Evolutionary conservation across 2,797 vertebrate species (phyloP).

Genomic region (Neosilurus mollespiculum): DNA sequence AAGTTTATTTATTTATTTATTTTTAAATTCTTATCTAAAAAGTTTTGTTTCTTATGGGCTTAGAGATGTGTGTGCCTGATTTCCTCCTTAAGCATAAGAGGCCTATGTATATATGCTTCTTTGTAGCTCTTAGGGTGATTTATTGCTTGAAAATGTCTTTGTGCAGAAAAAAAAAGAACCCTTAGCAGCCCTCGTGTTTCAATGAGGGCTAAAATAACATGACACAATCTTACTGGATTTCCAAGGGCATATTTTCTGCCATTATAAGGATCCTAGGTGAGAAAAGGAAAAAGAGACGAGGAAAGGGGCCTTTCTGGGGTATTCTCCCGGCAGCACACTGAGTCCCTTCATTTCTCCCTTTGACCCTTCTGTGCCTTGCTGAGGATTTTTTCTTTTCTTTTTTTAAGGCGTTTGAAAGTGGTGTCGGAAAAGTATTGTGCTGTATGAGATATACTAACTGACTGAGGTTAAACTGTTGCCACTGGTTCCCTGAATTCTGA

Average conservation of each 20-base stretch:
- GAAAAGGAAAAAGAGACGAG: slow-evolving; percentile 22
- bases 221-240: slow-evolving; percentile 68
- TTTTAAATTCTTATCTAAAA: background rate
- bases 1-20: background rate
- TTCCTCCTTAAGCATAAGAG: background rate
- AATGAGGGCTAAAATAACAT: slow-evolving; percentile 70
- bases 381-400: slow-evolving; percentile 9
- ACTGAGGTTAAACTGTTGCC: background rate
- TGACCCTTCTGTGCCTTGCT: slow-evolving; percentile 17
- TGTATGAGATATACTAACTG: background rate
- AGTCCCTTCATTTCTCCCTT: slow-evolving; percentile 1
- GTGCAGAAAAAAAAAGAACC: slow-evolving; percentile 73
- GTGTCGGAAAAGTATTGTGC: background rate
- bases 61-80: background rate
- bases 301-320: slow-evolving; percentile 20
- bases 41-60: background rate
- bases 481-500: background rate
- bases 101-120: background rate
- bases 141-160: slow-evolving; percentile 65
- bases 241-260: slow-evolving; percentile 55
- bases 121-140: slow-evolving; percentile 59
- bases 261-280: slow-evolving; percentile 47
- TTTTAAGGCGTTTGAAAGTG: background rate
- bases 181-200: slow-evolving; percentile 66
- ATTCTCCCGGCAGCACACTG: background rate